A percentile compares a stretch with the other conserved stretches of the same genome.
phyloP scores from a whole-genome alignment of 2,797 vertebrate species.

The Molossus molossus region DNA sequence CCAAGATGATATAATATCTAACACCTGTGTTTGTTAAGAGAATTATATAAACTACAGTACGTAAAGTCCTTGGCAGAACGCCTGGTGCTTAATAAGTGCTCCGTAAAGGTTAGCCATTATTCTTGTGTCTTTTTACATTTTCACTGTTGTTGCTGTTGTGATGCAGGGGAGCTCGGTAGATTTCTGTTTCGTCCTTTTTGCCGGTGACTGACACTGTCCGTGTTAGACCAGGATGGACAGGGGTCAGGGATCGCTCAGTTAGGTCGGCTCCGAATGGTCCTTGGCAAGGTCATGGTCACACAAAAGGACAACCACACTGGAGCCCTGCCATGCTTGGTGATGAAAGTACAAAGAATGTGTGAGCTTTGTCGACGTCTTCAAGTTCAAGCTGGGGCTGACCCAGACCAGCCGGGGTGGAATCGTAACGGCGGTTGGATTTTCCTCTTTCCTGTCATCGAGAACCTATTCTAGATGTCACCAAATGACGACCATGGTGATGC shows the following conservation, averaged over 20 bases:
- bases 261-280: background rate
- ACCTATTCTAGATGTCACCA: background rate
- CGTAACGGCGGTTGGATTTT: background rate
- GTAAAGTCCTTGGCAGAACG: background rate
- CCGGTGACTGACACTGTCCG: background rate
- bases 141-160: background rate
- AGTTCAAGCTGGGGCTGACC: background rate
- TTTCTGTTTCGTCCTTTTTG: constrained; percentile 34
- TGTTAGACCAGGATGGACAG: background rate
- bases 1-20: background rate
- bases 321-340: background rate
- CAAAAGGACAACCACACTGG: background rate
- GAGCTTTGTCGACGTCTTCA: background rate
- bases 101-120: background rate
- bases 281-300: background rate
- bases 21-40: background rate
- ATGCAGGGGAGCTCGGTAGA: background rate
- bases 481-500: background rate
- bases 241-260: background rate
- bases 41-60: background rate
- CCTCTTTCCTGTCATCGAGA: background rate
- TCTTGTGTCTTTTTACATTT: background rate
- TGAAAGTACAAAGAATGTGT: background rate
- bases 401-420: background rate
- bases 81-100: background rate